These are phyloP conservation scores for Lasioglossum morio DNA, from an alignment of 2,888 invertebrate species.

Conservation along the genomic window DNA sequence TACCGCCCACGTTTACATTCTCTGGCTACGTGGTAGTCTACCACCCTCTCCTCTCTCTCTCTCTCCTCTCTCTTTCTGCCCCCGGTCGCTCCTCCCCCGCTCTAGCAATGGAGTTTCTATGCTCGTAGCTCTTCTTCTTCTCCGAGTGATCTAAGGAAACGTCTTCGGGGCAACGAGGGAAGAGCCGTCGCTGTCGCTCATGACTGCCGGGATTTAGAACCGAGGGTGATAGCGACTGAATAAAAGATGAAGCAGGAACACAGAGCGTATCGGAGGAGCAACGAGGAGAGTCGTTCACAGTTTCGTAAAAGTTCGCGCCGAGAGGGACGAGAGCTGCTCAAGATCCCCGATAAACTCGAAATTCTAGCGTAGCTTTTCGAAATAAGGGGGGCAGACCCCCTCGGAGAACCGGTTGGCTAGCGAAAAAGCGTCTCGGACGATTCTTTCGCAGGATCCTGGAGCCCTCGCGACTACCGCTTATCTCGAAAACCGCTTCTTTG, in stretches of 20 bases:
- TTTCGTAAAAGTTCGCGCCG: constrained; percentile 43
- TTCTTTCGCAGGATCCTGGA: constrained; percentile 3
- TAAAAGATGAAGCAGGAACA: constrained; percentile 58
- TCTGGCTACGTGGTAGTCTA: constrained; percentile 29
- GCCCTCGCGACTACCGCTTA: constrained; percentile 9
- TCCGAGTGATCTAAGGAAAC: constrained; percentile 63
- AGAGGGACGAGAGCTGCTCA: constrained; percentile 19
- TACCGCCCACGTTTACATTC: constrained; percentile 76
- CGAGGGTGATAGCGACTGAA: constrained; percentile 63
- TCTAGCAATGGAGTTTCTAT: constrained; percentile 35
- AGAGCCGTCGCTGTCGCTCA: constrained; percentile 39
- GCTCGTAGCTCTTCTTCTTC: constrained; percentile 44
- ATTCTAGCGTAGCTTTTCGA: neutral
- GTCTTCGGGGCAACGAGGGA: constrained; percentile 29
- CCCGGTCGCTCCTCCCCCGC: neutral
- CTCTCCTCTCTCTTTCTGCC: neutral
- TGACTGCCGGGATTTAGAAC: constrained; percentile 58
- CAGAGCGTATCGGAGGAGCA: constrained; percentile 18
- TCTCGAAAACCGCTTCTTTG: constrained; percentile 11
- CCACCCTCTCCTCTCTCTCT: neutral
- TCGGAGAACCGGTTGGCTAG: neutral
- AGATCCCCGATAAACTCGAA: constrained; percentile 28
- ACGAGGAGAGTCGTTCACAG: constrained; percentile 12
- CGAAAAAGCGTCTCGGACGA: constrained; percentile 3
- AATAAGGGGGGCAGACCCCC: neutral